phyloP scores from a whole-genome alignment of 2,113 vertebrate species.

The Syrrhaptes paradoxus region DNA sequence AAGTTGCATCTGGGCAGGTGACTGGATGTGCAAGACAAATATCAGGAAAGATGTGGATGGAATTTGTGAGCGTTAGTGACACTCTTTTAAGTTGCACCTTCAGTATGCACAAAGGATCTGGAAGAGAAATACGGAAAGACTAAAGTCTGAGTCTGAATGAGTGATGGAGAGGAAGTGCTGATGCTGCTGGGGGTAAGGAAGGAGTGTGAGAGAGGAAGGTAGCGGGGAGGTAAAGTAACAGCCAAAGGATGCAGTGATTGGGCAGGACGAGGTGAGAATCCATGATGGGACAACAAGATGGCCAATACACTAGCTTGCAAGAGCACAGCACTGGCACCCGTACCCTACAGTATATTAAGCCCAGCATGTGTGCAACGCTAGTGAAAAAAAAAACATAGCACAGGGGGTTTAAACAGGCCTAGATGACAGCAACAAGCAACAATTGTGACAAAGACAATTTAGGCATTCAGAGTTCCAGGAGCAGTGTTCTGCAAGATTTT shows the following conservation, averaged over 20 bases:
- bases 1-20: background rate
- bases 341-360: background rate
- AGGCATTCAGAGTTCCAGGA: background rate
- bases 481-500: background rate
- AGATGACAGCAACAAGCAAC: background rate
- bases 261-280: background rate
- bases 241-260: background rate
- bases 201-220: background rate
- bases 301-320: background rate
- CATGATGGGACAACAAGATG: background rate
- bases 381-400: background rate
- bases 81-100: background rate
- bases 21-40: background rate
- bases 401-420: background rate
- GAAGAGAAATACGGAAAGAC: background rate
- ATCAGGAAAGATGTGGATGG: background rate
- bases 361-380: accelerated
- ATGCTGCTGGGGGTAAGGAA: background rate
- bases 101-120: background rate
- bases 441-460: background rate
- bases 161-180: background rate
- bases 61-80: accelerated
- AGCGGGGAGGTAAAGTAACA: background rate
- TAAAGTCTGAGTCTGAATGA: background rate
- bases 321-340: accelerated